Percentiles rank a stretch among this genome's conserved stretches.
These are phyloP conservation scores for Paedocypris micromegethes DNA, from an alignment of 2,797 vertebrate genomes.

Conservation along the genomic window DNA sequence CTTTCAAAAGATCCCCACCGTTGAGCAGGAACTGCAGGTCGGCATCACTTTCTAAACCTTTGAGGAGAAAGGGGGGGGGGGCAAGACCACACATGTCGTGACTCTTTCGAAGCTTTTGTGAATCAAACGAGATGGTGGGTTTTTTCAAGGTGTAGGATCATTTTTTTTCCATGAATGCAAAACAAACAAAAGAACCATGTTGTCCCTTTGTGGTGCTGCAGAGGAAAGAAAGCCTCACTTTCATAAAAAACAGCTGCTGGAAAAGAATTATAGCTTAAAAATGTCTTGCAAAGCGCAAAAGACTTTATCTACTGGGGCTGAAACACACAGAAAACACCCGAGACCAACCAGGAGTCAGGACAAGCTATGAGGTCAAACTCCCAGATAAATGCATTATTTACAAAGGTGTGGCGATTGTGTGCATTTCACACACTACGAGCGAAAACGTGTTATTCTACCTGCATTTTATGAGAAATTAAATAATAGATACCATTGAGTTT, in stretches of 20 bases:
- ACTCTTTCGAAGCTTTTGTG: conserved; percentile 4
- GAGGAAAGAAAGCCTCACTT: conserved; percentile 6
- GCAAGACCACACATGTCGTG: not conserved
- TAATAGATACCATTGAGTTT: too few relatives aligned
- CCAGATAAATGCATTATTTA: conserved; percentile 7
- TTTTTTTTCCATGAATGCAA: conserved; percentile 8
- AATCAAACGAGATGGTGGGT: not conserved
- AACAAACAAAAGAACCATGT: conserved; percentile 13
- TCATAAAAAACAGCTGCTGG: not conserved
- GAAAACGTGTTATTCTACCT: not conserved
- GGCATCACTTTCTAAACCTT: conserved; percentile 81
- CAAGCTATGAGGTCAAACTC: conserved; percentile 1
- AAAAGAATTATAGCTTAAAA: conserved; percentile 1
- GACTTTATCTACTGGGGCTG: not conserved
- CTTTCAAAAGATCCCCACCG: conserved; percentile 85
- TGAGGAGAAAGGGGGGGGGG: not conserved
- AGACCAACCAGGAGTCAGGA: conserved; percentile 11
- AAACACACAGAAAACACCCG: conserved; percentile 4
- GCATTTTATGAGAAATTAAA: too few relatives aligned
- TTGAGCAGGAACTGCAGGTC: conserved; percentile 83
- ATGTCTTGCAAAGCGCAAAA: not conserved
- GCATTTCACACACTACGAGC: not conserved
- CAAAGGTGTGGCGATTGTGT: not conserved
- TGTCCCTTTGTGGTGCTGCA: not conserved
- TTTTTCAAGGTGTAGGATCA: not conserved